Evolutionary conservation across 2,113 vertebrate genomes (phyloP).

Genomic region (Hippocampus zosterae): DNA sequence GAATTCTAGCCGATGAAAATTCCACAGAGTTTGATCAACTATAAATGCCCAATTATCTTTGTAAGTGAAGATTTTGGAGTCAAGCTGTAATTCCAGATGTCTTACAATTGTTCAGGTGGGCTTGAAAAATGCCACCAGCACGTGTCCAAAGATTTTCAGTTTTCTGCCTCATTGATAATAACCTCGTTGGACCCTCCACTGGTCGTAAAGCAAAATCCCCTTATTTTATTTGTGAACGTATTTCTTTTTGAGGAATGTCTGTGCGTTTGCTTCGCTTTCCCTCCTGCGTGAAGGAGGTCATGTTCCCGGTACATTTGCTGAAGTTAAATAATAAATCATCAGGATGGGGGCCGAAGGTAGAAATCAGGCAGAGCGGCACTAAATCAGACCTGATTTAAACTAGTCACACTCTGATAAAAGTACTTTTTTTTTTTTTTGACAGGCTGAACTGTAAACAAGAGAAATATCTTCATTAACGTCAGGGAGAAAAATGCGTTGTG

Average conservation of each 20-base stretch:
- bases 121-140: too few relatives aligned
- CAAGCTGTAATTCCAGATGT: too few relatives aligned
- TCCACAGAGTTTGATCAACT: too few relatives aligned
- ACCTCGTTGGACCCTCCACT: neutral
- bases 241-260: constrained; percentile 14
- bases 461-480: constrained; percentile 42
- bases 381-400: constrained; percentile 37
- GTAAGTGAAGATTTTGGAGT: too few relatives aligned
- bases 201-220: constrained; percentile 17
- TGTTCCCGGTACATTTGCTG: constrained; percentile 13
- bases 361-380: constrained; percentile 8
- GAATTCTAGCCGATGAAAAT: too few relatives aligned
- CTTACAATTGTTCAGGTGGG: too few relatives aligned
- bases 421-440: constrained; percentile 1
- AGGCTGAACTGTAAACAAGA: constrained; percentile 47
- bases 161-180: too few relatives aligned
- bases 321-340: constrained; percentile 27
- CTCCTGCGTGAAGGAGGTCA: constrained; percentile 19
- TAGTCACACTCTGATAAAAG: constrained; percentile 25
- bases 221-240: constrained; percentile 8
- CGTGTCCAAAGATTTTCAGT: too few relatives aligned
- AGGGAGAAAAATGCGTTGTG: constrained; percentile 25
- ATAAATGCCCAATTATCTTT: too few relatives aligned
- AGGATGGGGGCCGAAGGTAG: neutral
- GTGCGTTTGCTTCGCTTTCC: constrained; percentile 14